phyloP scores from a whole-genome alignment of 2,888 invertebrate species.

The Leptinotarsa tumamoca region DNA sequence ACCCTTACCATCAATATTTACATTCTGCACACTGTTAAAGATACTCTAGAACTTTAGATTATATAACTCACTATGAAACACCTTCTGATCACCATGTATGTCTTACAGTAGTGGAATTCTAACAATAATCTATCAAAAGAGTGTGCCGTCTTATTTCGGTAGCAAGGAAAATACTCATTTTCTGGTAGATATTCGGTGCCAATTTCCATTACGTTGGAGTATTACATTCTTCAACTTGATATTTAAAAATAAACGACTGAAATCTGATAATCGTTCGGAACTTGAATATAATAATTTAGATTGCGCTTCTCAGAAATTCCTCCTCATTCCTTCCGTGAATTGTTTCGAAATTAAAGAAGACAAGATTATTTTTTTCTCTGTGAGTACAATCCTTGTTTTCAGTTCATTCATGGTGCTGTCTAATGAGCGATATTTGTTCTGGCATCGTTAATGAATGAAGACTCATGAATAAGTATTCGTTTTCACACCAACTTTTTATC shows the following conservation, averaged over 20 bases:
- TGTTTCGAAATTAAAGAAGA: background rate
- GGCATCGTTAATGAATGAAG: too few relatives aligned
- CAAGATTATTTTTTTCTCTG: background rate
- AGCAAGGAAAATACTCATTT: background rate
- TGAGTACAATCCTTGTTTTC: background rate
- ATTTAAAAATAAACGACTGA: conserved; percentile 9
- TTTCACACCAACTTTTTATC: too few relatives aligned
- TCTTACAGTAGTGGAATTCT: too few relatives aligned
- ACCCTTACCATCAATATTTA: too few relatives aligned
- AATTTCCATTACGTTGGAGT: background rate
- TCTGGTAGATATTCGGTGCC: background rate
- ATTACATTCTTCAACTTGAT: conserved; percentile 12
- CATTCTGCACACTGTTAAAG: too few relatives aligned
- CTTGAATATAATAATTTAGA: conserved; percentile 2
- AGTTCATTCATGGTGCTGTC: background rate
- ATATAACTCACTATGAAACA: too few relatives aligned
- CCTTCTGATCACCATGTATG: too few relatives aligned
- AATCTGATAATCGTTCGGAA: conserved; percentile 5
- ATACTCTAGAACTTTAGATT: too few relatives aligned
- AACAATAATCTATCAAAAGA: too few relatives aligned
- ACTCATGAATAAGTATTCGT: too few relatives aligned
- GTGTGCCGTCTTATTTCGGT: background rate
- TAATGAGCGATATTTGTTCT: background rate
- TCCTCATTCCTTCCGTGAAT: background rate
- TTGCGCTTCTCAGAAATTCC: background rate